phyloP scores from a whole-genome alignment of 2,113 vertebrate genomes.

The Brachyhypopomus occidentalis region DNA sequence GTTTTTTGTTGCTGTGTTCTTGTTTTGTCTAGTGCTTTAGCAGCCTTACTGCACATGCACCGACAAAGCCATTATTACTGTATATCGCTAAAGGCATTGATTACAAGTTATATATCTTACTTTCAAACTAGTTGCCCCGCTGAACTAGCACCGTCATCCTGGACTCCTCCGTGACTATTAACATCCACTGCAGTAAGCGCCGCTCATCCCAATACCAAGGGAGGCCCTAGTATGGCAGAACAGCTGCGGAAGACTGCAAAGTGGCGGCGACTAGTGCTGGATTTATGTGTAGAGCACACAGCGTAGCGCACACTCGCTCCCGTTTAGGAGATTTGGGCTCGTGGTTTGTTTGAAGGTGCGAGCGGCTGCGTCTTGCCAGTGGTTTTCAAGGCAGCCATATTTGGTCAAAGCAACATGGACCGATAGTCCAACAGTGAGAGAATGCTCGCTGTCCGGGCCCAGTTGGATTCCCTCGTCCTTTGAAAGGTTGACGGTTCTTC shows the following conservation, averaged over 20 bases:
- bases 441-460: conserved; percentile 62
- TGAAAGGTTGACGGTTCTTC: conserved; percentile 41
- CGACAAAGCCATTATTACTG: too few species aligned
- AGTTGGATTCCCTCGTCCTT: conserved; percentile 45
- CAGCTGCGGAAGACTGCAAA: background rate
- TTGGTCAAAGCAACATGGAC: conserved; percentile 72
- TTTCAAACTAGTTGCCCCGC: too few species aligned
- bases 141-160: too few species aligned
- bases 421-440: conserved; percentile 58
- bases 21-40: too few species aligned
- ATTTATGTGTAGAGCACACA: conserved; percentile 44
- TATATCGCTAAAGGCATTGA: too few species aligned
- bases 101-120: too few species aligned
- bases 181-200: background rate
- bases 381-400: conserved; percentile 75
- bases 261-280: conserved; percentile 20
- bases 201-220: background rate
- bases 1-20: too few species aligned
- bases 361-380: conserved; percentile 48
- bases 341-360: conserved; percentile 65
- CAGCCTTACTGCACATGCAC: too few species aligned
- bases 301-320: conserved; percentile 59
- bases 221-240: conserved; percentile 16
- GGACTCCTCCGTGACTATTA: background rate
- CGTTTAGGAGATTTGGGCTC: conserved; percentile 68